Evolutionary conservation across 1,140 invertebrate genomes (phyloP), one percentile per base, ranked within the genome.

Genomic region (Oncopodura yosiiana): DNA sequence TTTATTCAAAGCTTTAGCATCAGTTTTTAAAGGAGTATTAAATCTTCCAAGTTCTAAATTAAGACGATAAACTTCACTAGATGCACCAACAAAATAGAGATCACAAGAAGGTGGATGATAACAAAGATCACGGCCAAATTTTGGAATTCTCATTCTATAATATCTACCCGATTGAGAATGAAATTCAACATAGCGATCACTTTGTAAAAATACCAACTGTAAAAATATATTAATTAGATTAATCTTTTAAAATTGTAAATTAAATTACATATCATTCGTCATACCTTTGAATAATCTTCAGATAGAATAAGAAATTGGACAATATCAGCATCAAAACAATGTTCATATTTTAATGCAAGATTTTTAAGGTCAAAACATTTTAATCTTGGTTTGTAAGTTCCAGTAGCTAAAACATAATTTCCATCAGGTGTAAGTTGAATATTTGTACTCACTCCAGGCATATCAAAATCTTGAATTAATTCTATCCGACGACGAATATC

Each of bases 381-480:
- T 0, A 99, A 73, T 66, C 89, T 76, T 16, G 96, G 96, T 70
- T 99, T 99, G 68, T 99, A 99, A 55, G 91, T 88, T 30, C 94
- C 94, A 29, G 92, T 87, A 21, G 85, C 87, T 62, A 97, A 74
- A 57, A 98, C 82, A 70, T 90, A 96, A 58, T 95, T 82, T 21
- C 86, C 84, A 81, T 99, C 94, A 65, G 77, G 81, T n/a, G 93
- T 88, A 41, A 92, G 76, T 69, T 80, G 77, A 37, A 99, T 78
- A 36, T 79, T 81, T 34, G 81, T 86, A 67, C 90, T 94, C 1
- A 98, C 75, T 55, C 80, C 88, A 49, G 95, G 95, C 95, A 98
- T 99, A 62, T 95, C 89, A 79, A 99, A 99, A 69, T 99, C 95
- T 73, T 99, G 95, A 65, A 99, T 91, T 16, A 99, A 77, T 71